Conservation (phyloP, 2,113 vertebrate genomes). For the Lepus timidus region DNA sequence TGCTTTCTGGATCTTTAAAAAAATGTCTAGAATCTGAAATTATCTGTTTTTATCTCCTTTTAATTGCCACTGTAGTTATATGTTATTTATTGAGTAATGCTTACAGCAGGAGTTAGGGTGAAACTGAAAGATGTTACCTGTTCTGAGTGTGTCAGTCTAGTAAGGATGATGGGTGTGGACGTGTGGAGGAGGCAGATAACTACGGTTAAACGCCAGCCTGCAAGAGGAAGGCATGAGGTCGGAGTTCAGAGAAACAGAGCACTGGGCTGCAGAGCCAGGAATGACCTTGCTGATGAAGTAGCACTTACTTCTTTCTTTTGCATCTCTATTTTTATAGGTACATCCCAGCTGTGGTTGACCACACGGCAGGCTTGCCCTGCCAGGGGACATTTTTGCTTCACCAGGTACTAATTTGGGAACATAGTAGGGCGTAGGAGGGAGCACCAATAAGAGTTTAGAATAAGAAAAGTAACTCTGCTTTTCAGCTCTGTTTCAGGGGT, state of each 20-base stretch:
- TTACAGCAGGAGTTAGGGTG: neutral
- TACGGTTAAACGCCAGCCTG: neutral
- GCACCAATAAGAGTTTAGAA: neutral
- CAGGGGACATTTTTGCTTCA: slow-evolving; percentile 97
- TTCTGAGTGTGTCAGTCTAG: neutral
- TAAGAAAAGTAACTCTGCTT: neutral
- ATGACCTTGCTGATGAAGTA: neutral
- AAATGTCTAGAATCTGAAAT: slow-evolving; percentile 30
- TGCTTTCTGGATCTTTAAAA: slow-evolving; percentile 35
- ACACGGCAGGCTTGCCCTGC: slow-evolving; percentile 95
- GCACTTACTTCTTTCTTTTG: neutral
- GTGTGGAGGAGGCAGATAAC: neutral
- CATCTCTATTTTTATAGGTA: slow-evolving; percentile 89
- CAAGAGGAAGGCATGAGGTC: neutral
- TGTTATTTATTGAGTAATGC: neutral
- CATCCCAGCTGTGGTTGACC: slow-evolving; percentile 98
- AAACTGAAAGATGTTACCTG: neutral
- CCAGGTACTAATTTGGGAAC: slow-evolving; percentile 91
- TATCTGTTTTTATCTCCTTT: neutral
- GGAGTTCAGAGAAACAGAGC: neutral
- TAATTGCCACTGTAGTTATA: neutral
- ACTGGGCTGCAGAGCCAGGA: neutral
- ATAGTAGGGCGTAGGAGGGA: neutral
- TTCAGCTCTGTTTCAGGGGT: neutral
- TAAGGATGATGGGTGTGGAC: neutral